A percentile compares a stretch with the other conserved stretches of the same genome.
Conservation (phyloP, 2,113 vertebrate genomes). For the Syrrhaptes paradoxus region DNA sequence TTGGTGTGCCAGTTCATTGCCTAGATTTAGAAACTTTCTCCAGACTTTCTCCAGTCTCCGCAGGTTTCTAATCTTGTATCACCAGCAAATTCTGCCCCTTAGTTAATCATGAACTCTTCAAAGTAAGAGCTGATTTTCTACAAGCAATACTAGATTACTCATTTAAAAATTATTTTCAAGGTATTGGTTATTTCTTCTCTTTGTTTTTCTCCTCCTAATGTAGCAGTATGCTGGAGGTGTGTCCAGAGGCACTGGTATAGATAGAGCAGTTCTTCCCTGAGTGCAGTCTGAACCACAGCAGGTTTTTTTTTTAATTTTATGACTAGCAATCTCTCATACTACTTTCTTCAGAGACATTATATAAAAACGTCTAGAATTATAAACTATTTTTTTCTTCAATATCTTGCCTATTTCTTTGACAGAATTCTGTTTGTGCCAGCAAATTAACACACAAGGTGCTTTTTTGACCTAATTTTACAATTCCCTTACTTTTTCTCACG, state of each 20-base stretch:
- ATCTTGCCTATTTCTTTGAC: neutral
- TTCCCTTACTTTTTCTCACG: neutral
- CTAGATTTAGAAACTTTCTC: neutral
- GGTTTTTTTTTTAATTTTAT: neutral
- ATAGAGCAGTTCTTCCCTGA: neutral
- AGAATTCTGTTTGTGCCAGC: neutral
- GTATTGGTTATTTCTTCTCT: neutral
- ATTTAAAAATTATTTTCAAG: neutral
- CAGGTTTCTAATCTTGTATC: neutral
- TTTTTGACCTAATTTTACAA: neutral
- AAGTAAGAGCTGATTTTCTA: neutral
- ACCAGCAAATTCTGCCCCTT: neutral
- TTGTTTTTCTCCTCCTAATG: neutral
- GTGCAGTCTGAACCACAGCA: neutral
- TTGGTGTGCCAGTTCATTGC: neutral
- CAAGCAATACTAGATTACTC: neutral
- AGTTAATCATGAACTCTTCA: neutral
- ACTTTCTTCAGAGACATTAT: neutral
- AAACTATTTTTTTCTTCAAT: neutral
- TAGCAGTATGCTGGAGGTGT: neutral
- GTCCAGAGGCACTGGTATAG: neutral
- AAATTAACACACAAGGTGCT: neutral
- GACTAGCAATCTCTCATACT: neutral
- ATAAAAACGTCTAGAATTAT: neutral
- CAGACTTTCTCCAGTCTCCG: neutral